These are phyloP conservation scores for Scalopus aquaticus DNA, from an alignment of 2,113 vertebrate genomes.

Conservation along the genomic window DNA sequence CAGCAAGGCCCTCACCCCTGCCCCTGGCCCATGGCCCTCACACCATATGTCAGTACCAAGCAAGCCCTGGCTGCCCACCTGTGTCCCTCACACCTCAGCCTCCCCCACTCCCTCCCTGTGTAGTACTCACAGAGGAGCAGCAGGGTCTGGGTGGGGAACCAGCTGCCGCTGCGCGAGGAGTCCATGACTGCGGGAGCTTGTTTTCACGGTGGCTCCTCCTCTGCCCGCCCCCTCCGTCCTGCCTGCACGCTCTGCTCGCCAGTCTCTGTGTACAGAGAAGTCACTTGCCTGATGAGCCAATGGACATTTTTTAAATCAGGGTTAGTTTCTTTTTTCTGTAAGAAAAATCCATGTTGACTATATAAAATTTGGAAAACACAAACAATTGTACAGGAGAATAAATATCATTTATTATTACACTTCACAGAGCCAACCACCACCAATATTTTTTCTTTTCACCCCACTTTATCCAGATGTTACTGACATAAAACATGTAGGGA, in stretches of 20 bases:
- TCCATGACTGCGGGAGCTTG: neutral
- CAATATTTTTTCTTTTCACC: neutral
- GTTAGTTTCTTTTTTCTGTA: neutral
- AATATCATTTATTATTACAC: neutral
- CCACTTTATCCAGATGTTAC: neutral
- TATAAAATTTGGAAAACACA: neutral
- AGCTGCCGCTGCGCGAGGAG: accelerated
- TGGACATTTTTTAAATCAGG: too few species aligned
- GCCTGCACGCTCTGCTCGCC: accelerated
- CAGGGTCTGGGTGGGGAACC: neutral
- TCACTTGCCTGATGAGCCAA: too few species aligned
- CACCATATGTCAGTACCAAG: neutral
- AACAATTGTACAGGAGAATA: neutral
- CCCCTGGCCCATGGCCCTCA: neutral
- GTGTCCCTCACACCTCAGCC: neutral
- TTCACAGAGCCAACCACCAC: neutral
- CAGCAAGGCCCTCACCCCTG: neutral
- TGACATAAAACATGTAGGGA: neutral
- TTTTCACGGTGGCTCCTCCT: neutral
- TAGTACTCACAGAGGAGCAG: neutral
- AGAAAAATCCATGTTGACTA: neutral
- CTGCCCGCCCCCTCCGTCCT: neutral
- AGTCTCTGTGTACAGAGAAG: too few species aligned
- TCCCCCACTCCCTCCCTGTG: neutral
- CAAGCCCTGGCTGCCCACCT: neutral